Conservation (phyloP, 2,797 vertebrate genomes). For the Coregonus ussuriensis region DNA sequence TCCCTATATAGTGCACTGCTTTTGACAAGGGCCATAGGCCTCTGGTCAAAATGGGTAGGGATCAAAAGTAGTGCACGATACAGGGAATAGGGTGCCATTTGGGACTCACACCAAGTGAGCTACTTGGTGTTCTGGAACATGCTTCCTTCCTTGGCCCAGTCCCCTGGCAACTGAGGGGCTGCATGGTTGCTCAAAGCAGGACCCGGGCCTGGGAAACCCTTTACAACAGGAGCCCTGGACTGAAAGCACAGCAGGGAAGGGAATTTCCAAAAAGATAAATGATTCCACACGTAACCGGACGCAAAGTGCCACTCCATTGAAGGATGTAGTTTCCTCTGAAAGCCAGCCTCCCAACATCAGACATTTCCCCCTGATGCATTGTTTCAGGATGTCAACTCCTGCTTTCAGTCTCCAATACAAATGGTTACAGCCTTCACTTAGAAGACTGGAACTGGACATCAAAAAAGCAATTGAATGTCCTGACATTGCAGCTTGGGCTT, state of each 20-base stretch:
- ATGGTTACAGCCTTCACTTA: slow-evolving; percentile 17
- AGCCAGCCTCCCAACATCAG: slow-evolving; percentile 9
- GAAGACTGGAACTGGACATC: slow-evolving; percentile 10
- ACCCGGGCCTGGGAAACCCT: slow-evolving; percentile 77
- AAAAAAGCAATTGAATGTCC: background rate
- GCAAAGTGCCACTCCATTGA: slow-evolving; percentile 52
- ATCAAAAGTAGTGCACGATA: background rate
- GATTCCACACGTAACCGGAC: slow-evolving; percentile 57
- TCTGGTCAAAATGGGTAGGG: too few species aligned
- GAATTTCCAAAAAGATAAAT: slow-evolving; percentile 68
- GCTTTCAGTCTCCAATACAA: background rate
- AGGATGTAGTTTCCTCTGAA: slow-evolving; percentile 52
- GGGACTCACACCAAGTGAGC: slow-evolving; percentile 28
- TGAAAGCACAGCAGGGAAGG: slow-evolving; percentile 69
- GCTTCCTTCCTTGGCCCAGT: slow-evolving; percentile 69
- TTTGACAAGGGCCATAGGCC: too few species aligned
- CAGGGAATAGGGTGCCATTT: background rate
- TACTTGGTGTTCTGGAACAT: slow-evolving; percentile 46
- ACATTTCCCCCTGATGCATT: slow-evolving; percentile 34
- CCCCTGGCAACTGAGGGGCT: slow-evolving; percentile 71
- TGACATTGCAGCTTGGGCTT: background rate
- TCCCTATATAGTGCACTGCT: background rate
- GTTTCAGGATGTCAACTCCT: background rate
- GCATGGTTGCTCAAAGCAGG: slow-evolving; percentile 73
- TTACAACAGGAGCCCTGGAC: slow-evolving; percentile 54